Conservation (phyloP, 1,140 invertebrate genomes). For the Aphelinus atriplicis region DNA sequence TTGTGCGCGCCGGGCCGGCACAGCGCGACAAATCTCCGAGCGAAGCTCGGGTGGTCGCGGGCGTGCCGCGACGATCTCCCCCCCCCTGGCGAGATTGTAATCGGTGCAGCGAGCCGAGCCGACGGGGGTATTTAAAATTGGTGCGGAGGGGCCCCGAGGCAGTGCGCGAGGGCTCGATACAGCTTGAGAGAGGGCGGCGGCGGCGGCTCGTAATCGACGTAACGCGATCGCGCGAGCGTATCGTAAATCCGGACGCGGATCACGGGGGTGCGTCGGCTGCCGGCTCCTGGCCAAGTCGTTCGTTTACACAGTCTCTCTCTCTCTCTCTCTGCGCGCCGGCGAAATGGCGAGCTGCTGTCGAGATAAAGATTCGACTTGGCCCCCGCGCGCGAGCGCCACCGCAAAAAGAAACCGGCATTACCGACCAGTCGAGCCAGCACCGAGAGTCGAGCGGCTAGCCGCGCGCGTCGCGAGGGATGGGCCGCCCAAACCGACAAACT, state of each 20-base stretch:
- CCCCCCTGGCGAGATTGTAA: no score
- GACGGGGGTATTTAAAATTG: no score
- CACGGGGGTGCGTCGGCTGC: slow-evolving; percentile 32
- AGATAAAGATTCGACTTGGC: slow-evolving; percentile 46
- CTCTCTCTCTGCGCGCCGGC: slow-evolving; percentile 13
- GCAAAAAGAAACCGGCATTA: slow-evolving; percentile 41
- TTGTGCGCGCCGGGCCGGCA: no score
- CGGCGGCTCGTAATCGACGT: slow-evolving; percentile 49
- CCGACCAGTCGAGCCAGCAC: background rate
- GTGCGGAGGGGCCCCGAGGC: no score
- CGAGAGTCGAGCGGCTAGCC: background rate
- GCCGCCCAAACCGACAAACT: background rate
- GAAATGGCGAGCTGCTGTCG: slow-evolving; percentile 45
- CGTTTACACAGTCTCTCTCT: slow-evolving; percentile 44
- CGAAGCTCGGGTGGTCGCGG: no score
- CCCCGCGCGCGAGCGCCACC: slow-evolving; percentile 15
- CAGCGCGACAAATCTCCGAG: no score
- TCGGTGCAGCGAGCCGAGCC: no score
- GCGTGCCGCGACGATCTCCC: no score
- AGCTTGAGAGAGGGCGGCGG: no score
- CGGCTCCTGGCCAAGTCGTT: slow-evolving; percentile 53
- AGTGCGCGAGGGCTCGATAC: no score
- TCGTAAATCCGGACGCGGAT: slow-evolving; percentile 48
- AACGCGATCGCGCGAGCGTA: slow-evolving; percentile 46
- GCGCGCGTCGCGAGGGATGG: slow-evolving; percentile 3